phyloP scores from a whole-genome alignment of 2,797 vertebrate species.

The Crocidura indochinensis region DNA sequence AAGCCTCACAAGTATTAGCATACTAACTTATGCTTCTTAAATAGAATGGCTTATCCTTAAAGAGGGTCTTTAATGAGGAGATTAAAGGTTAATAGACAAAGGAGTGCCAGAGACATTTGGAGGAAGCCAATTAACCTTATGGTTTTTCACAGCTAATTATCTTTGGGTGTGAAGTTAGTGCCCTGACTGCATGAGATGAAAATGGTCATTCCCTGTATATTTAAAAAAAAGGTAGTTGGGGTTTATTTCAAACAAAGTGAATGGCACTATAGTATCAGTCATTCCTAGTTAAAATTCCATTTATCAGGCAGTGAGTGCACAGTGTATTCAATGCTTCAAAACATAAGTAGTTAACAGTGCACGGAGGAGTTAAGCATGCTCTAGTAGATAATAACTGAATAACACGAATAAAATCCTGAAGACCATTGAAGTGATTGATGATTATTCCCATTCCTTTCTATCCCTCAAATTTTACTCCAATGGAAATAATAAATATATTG shows the following conservation, averaged over 20 bases:
- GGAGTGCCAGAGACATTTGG: constrained; percentile 78
- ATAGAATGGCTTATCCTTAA: constrained; percentile 79
- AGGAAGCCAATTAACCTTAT: constrained; percentile 79
- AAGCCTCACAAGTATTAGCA: constrained; percentile 64
- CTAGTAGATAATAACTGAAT: not conserved
- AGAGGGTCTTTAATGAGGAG: constrained; percentile 72
- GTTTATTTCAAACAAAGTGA: constrained; percentile 58
- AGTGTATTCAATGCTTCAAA: not conserved
- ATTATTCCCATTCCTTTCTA: not conserved
- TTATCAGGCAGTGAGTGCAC: constrained; percentile 43
- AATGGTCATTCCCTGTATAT: constrained; percentile 46
- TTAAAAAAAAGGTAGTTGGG: constrained; percentile 45
- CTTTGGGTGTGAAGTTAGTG: constrained; percentile 68
- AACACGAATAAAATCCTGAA: not conserved
- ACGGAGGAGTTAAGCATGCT: not conserved
- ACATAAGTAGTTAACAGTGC: not conserved
- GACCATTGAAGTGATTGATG: not conserved
- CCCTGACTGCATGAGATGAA: constrained; percentile 69
- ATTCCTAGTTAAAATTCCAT: constrained; percentile 59
- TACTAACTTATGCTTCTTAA: constrained; percentile 75
- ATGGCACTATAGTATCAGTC: not conserved
- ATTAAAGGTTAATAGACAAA: constrained; percentile 82
- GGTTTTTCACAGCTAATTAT: constrained; percentile 81
- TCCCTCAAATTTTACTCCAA: not conserved
- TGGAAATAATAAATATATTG: not conserved